These are phyloP conservation scores for Rotaria macrura DNA, from an alignment of 2,888 invertebrate genomes.

Conservation along the genomic window DNA sequence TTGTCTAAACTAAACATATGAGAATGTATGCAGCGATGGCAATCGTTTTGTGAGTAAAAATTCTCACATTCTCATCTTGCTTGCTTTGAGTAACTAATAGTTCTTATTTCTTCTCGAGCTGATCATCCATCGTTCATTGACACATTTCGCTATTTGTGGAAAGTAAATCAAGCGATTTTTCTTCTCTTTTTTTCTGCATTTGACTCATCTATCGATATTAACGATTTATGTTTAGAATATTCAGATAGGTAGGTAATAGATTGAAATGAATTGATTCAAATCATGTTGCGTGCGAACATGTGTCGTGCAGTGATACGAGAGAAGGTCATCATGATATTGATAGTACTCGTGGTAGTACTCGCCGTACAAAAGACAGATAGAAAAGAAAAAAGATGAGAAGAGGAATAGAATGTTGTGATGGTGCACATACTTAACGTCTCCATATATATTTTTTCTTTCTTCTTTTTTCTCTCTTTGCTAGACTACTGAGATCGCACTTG, in stretches of 20 bases:
- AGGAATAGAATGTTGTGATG: background rate
- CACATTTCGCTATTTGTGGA: background rate
- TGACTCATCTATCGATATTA: background rate
- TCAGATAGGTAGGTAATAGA: background rate
- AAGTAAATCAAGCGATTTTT: background rate
- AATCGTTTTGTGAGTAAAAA: background rate
- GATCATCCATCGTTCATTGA: background rate
- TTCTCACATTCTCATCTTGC: background rate
- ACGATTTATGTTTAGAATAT: background rate
- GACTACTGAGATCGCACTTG: background rate
- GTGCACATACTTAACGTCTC: background rate
- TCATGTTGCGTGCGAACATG: background rate
- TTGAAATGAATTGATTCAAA: slow-evolving; percentile 12
- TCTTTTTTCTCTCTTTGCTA: background rate
- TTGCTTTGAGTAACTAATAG: background rate
- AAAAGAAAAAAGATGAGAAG: background rate
- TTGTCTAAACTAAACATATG: background rate
- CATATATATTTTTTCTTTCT: background rate
- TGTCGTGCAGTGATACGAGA: background rate
- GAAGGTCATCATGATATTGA: slow-evolving; percentile 8
- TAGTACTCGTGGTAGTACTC: background rate
- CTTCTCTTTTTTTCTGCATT: background rate
- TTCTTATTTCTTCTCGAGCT: background rate
- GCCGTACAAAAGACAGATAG: background rate
- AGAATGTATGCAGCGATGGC: background rate